Conservation (phyloP, 1,140 invertebrate genomes). For the Andrena cerasifolii region DNA sequence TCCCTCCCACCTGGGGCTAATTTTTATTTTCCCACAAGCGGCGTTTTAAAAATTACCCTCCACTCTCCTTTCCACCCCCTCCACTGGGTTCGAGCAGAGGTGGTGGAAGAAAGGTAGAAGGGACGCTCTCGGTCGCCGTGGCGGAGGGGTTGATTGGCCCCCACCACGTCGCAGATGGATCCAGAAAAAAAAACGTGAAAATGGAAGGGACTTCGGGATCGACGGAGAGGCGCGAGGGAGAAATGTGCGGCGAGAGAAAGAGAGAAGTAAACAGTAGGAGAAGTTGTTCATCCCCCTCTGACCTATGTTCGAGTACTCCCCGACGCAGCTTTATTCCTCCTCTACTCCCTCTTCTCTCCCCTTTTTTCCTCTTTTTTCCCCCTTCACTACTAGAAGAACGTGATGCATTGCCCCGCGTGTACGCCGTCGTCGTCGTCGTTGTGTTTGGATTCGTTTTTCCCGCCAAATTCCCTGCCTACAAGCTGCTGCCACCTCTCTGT, state of each 20-base stretch:
- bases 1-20: conserved; percentile 63
- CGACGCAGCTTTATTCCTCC: conserved; percentile 22
- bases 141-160: conserved; percentile 55
- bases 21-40: conserved; percentile 79
- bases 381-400: conserved; percentile 71
- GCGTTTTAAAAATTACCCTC: conserved; percentile 78
- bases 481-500: conserved; percentile 68
- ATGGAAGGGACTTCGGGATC: background rate
- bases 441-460: conserved; percentile 81
- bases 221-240: conserved; percentile 52
- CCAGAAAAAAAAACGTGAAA: conserved; percentile 45
- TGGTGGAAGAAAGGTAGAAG: conserved; percentile 51
- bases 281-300: conserved; percentile 30
- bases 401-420: conserved; percentile 79
- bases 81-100: background rate
- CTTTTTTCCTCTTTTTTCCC: conserved; percentile 47
- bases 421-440: conserved; percentile 70
- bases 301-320: conserved; percentile 34
- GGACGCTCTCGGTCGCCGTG: conserved; percentile 19
- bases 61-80: conserved; percentile 19
- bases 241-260: conserved; percentile 50
- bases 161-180: conserved; percentile 21
- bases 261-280: conserved; percentile 53
- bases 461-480: conserved; percentile 76
- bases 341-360: conserved; percentile 4